Conservation (phyloP, 92 coral and sea anemone genomes). For the Porites evermanni region DNA sequence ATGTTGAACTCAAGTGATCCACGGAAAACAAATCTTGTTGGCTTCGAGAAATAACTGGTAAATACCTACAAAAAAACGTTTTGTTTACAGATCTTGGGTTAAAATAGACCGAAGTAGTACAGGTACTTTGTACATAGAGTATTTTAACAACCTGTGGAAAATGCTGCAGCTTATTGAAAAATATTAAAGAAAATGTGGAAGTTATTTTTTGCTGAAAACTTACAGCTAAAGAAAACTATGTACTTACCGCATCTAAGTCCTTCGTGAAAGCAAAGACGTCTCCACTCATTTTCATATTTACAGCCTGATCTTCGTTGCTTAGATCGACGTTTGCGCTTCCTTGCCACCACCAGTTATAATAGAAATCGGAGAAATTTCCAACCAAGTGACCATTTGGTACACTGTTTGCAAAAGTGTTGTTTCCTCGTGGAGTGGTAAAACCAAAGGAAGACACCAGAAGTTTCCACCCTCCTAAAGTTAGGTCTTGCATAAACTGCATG, state of each 20-base stretch:
- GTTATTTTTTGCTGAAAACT: background rate
- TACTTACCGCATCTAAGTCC: constrained; percentile 14
- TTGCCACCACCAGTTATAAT: constrained; percentile 22
- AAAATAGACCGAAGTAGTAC: no score
- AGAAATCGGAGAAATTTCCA: constrained; percentile 10
- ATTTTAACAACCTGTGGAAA: no score
- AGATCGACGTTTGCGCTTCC: constrained; percentile 9
- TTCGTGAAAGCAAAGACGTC: background rate
- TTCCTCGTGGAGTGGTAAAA: constrained; percentile 10
- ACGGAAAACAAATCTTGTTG: background rate
- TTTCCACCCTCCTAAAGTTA: constrained; percentile 6
- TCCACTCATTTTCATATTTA: constrained; percentile 11
- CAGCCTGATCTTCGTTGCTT: background rate
- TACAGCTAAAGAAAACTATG: background rate
- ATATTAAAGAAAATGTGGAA: no score
- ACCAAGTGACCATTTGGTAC: background rate
- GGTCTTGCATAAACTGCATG: constrained; percentile 8
- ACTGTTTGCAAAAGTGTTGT: background rate
- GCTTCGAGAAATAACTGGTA: constrained; percentile 15
- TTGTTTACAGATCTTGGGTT: no score
- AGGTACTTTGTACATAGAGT: no score
- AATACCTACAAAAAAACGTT: constrained; percentile 13
- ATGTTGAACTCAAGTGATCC: constrained; percentile 24
- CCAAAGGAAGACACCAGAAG: background rate
- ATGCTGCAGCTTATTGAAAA: no score